Evolutionary conservation across 1,140 invertebrate genomes (phyloP).

Genomic region (Batillaria attramentaria): DNA sequence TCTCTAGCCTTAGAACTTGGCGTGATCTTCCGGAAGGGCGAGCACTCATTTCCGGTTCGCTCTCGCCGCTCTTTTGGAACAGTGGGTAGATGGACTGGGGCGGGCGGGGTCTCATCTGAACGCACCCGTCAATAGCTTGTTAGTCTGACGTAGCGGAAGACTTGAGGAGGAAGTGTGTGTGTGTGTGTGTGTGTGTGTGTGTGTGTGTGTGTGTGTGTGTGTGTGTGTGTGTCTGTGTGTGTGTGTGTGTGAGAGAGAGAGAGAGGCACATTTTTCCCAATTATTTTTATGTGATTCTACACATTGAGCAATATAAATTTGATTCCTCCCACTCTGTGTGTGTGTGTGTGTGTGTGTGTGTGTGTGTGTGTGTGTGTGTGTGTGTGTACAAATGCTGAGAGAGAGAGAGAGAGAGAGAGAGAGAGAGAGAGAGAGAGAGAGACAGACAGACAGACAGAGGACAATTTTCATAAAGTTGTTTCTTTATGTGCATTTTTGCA

Average conservation of each 20-base stretch:
- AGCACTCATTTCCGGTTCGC: too few species aligned
- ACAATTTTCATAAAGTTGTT: not conserved
- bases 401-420: slow-evolving; percentile 24
- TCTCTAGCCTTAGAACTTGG: too few species aligned
- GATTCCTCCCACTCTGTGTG: not conserved
- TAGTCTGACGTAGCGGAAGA: too few species aligned
- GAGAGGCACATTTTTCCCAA: not conserved
- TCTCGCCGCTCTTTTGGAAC: too few species aligned
- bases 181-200: slow-evolving; percentile 17
- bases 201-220: slow-evolving; percentile 14
- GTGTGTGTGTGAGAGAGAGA: slow-evolving; percentile 13
- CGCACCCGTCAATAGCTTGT: too few species aligned
- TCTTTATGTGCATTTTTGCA: slow-evolving; percentile 16
- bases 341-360: slow-evolving; percentile 22
- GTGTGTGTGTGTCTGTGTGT: slow-evolving; percentile 21
- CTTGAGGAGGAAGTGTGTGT: too few species aligned
- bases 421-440: slow-evolving; percentile 26
- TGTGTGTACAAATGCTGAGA: slow-evolving; percentile 17
- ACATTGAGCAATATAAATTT: not conserved
- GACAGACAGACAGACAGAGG: slow-evolving; percentile 28
- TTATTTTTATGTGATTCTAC: not conserved
- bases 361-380: slow-evolving; percentile 25
- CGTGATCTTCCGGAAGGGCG: too few species aligned
- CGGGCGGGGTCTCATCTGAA: too few species aligned
- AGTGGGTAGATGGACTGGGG: too few species aligned